Evolutionary conservation across 2,888 invertebrate species (phyloP).

Genomic region (Leptothorax acervorum): DNA sequence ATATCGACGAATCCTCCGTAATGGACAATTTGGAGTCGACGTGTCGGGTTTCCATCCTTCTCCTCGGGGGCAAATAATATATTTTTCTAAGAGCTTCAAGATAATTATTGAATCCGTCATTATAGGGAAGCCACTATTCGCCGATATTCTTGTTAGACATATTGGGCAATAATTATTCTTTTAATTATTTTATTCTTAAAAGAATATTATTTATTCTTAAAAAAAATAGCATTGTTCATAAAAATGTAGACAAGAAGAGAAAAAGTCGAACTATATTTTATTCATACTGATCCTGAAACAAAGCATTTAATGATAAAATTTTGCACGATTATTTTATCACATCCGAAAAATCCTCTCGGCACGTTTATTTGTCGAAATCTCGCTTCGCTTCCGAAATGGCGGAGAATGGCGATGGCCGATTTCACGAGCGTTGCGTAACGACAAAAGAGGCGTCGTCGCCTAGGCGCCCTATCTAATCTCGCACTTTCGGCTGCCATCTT

Average conservation of each 20-base stretch:
- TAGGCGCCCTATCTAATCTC: conserved; percentile 82
- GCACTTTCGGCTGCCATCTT: conserved; percentile 83
- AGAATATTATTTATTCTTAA: background rate
- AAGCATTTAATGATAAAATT: background rate
- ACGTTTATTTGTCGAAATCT: background rate
- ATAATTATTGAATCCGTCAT: conserved; percentile 9
- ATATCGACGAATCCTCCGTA: conserved; percentile 35
- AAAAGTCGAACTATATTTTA: background rate
- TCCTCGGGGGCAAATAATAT: background rate
- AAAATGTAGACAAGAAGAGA: background rate
- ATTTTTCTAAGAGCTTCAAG: background rate
- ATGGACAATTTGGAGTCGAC: conserved; percentile 43
- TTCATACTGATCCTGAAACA: background rate
- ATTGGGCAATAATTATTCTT: background rate
- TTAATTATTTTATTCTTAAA: background rate
- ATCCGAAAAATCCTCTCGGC: background rate
- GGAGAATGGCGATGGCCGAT: conserved; percentile 70
- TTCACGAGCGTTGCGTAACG: conserved; percentile 71
- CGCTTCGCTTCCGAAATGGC: conserved; percentile 53
- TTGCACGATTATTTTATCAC: background rate
- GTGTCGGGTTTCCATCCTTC: conserved; percentile 28
- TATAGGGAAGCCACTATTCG: background rate
- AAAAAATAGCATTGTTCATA: background rate
- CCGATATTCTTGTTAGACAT: background rate
- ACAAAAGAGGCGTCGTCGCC: conserved; percentile 75